Base-by-base conservation (phyloP, 2,113 vertebrate genomes). In the Limanda limanda region DNA sequence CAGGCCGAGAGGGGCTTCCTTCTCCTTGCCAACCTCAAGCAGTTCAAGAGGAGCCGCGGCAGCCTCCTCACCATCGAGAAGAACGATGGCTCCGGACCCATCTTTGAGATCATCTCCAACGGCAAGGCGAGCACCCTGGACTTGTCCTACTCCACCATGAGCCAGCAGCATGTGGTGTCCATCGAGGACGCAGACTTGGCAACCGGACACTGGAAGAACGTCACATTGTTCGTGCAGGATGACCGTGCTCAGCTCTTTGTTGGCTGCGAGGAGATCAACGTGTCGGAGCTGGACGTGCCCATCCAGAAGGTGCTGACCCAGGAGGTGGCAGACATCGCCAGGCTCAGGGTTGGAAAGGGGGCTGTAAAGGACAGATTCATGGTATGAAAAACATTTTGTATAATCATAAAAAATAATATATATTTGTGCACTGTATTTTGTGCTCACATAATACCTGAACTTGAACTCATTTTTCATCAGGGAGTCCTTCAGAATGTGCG, bases 401-500 rank as follows among this genome's bases (percentile, higher is more conserved):
- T 10, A 37, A 37, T 13, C 13, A 42, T 42, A 0, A 42, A 37
- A 13, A 42, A 12, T 42, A 7, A 7, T 12, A 42, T 40, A 40
- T 42, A 13, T 42, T 42, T 13, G 40, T 18, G 14, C 14, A 6
- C 2, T 20, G 18, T 25, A 27, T 54, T 8, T 14, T 23, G 61
- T 45, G 31, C 57, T n/a, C 7, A 68, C 12, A 20, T 23, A 68
- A 52, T 60, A 61, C 25, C 6, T 67, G 1, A 64, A 73, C 24
- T 71, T 42, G 3, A 54, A 65, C 47, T 25, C 3, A 7, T 59
- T 11, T 45, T 2, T 40, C 8, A 87, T 62, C 93, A 99, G 98
- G 98, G 98, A 89, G 95, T 96, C 69, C 96, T 99, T 81, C 98
- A 99, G 94, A 99, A 99, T 57, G 95, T 99, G 85, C 95, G 95